Evolutionary conservation across 2,113 vertebrate genomes (phyloP), one percentile per base, ranked within the genome.

Genomic region (Acanthisitta chloris): DNA sequence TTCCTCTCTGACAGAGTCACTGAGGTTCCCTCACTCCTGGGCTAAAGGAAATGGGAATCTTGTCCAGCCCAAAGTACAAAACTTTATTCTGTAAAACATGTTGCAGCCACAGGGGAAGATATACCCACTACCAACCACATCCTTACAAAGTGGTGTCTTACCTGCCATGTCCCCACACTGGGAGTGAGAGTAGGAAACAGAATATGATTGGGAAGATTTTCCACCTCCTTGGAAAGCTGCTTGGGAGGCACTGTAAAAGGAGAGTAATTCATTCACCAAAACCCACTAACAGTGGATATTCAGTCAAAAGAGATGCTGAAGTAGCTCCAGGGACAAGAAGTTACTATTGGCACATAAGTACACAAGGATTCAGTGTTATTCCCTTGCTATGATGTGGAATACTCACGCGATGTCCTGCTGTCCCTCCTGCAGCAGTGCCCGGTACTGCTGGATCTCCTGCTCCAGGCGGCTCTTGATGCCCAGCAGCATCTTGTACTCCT

Each of bases 361-460:
- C 10, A 24, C 6, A 8, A 25, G 14, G 33, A 33, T 62, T 82
- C 62, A 3, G 14, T 69, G 64, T 16, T 3, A 15, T 16, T 36
- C 24, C n/a, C 9, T 34, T 55, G 45, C 20, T 58, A 1, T 15
- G 15, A 23, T 23, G 13, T 26, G 26, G 33, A 42, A 73, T 57
- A 96, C 94, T 0, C 93, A 96, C 96, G 9, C 70, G 7, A 96
- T 45, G 42, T 96, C 81, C 13, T 96, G 81, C 65, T 92, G 81
- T 5, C 96, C 94, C 42, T 95, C 95, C 57, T 96, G 58, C 78
- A 96, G 93, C 88, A 96, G 81, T 9, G 96, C 97, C 87, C 97
- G 98, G 98, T 99, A 99, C 83, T 99, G 98, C 54, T 98, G 96
- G 1, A 99, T 99, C 97, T 99, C 99, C 98, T 98, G 97, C 80